Conservation (phyloP, 1,140 invertebrate species). For the Macrobrachium rosenbergii region DNA sequence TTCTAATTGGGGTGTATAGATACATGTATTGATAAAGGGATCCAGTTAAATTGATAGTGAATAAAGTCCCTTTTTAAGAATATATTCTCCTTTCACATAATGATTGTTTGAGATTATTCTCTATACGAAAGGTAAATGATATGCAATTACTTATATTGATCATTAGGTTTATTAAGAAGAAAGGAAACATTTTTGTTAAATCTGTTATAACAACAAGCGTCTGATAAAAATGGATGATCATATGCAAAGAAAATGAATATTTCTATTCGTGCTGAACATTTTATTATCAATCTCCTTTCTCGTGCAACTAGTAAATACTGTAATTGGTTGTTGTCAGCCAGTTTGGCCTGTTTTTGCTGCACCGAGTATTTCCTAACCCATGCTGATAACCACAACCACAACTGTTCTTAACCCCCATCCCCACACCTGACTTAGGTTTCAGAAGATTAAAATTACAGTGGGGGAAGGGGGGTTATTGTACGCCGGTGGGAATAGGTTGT, state of each 20-base stretch:
- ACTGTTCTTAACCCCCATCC: conserved; percentile 29
- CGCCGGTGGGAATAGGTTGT: neutral
- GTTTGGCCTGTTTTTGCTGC: conserved; percentile 35
- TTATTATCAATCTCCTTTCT: neutral
- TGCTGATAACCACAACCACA: conserved; percentile 46
- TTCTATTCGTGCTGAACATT: neutral
- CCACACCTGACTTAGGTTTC: conserved; percentile 39
- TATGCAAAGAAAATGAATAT: neutral
- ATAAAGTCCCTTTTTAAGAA: too few relatives aligned
- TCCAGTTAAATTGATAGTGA: neutral
- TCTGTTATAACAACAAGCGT: too few relatives aligned
- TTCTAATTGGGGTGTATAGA: conserved; percentile 59
- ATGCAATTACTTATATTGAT: too few relatives aligned
- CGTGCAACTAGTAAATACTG: conserved; percentile 20
- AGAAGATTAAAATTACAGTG: neutral
- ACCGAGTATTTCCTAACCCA: conserved; percentile 22
- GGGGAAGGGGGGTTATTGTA: conserved; percentile 30
- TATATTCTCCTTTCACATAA: too few relatives aligned
- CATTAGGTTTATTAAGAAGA: too few relatives aligned
- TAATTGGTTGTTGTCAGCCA: conserved; percentile 52
- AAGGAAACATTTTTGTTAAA: too few relatives aligned
- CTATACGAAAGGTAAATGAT: too few relatives aligned
- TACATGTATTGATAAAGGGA: conserved; percentile 13
- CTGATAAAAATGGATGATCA: too few relatives aligned
- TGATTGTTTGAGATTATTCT: too few relatives aligned